These are phyloP conservation scores for Orycteropus afer DNA, from an alignment of 2,113 vertebrate species.

Conservation along the genomic window DNA sequence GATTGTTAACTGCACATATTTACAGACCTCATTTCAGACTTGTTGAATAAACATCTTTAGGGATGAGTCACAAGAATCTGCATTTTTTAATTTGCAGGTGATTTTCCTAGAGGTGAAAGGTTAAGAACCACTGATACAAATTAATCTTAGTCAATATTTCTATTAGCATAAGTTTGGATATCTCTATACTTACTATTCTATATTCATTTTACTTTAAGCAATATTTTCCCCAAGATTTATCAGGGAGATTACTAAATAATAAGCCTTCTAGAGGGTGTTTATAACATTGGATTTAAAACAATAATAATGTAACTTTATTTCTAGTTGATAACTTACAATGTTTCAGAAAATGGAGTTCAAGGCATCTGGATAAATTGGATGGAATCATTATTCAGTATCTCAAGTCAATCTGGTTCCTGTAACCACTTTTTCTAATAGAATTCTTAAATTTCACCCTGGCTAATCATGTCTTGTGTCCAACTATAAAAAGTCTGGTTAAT, in stretches of 20 bases:
- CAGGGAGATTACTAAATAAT: constrained; percentile 9
- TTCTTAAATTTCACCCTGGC: constrained; percentile 44
- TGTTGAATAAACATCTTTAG: not conserved
- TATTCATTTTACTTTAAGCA: constrained; percentile 54
- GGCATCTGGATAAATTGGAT: not conserved
- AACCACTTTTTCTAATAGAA: constrained; percentile 47
- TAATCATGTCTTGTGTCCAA: constrained; percentile 43
- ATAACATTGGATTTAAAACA: constrained; percentile 32
- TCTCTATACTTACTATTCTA: not conserved
- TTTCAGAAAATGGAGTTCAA: constrained; percentile 58
- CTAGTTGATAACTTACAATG: constrained; percentile 10
- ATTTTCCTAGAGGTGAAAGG: not conserved
- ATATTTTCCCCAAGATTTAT: not conserved
- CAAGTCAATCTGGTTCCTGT: constrained; percentile 22
- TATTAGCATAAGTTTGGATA: not conserved
- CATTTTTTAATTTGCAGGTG: not conserved
- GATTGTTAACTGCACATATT: not conserved
- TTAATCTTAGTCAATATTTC: not conserved
- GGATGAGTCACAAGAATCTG: not conserved
- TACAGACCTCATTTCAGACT: not conserved
- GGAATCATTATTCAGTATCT: constrained; percentile 26
- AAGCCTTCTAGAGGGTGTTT: constrained; percentile 7
- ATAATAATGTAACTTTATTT: constrained; percentile 43
- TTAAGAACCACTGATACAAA: not conserved
- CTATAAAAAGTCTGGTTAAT: constrained; percentile 73